Percentiles rank a stretch among this genome's conserved stretches.
These are phyloP conservation scores for Andrena dorsata DNA, from an alignment of 2,888 invertebrate genomes.

Conservation along the genomic window DNA sequence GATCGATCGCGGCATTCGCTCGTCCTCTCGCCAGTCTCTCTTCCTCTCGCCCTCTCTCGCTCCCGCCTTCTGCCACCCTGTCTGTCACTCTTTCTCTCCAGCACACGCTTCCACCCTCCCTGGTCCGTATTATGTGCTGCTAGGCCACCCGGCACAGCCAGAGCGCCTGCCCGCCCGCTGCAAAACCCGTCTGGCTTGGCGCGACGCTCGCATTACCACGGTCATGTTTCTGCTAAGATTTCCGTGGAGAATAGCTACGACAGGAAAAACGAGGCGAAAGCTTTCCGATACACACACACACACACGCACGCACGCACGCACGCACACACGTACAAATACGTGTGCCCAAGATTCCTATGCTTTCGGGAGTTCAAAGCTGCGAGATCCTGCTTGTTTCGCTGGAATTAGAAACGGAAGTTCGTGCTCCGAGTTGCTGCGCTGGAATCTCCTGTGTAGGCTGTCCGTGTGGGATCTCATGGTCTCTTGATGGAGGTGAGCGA, in stretches of 20 bases:
- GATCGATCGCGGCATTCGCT: conserved; percentile 78
- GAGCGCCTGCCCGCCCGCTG: conserved; percentile 70
- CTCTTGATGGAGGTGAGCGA: neutral
- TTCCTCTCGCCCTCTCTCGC: conserved; percentile 39
- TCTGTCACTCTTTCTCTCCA: conserved; percentile 25
- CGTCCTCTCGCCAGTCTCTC: conserved; percentile 63
- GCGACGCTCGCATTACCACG: conserved; percentile 63
- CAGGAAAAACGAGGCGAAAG: conserved; percentile 35
- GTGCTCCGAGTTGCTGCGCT: conserved; percentile 11
- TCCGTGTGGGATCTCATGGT: neutral
- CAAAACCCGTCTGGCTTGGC: conserved; percentile 74
- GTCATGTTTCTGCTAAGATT: conserved; percentile 61
- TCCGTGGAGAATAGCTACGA: conserved; percentile 47
- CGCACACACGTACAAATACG: neutral
- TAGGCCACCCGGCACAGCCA: conserved; percentile 67
- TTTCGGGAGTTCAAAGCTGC: conserved; percentile 7
- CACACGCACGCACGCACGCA: neutral
- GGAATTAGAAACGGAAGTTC: conserved; percentile 45
- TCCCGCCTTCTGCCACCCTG: conserved; percentile 4
- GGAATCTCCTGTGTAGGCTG: neutral
- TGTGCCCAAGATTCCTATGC: neutral
- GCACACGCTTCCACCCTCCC: conserved; percentile 27
- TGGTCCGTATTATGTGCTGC: conserved; percentile 43
- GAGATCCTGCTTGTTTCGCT: conserved; percentile 30
- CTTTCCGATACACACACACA: conserved; percentile 8